Conservation (phyloP, 92 coral and sea anemone species). For the Phenganax marumi region DNA sequence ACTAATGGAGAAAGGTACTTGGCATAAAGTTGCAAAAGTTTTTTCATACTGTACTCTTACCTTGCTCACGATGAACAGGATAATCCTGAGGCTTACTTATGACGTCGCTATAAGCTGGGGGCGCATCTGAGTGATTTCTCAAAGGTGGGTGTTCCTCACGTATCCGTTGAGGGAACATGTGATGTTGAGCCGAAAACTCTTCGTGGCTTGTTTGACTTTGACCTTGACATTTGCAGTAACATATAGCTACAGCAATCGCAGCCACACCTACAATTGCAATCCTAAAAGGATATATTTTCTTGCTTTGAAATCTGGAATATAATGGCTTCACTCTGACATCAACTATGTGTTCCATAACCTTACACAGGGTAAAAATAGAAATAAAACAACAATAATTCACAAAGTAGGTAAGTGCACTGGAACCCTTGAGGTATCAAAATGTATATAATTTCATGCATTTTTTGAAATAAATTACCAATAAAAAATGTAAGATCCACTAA, state of each 20-base stretch:
- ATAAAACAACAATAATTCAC: no score
- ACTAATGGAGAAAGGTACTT: no score
- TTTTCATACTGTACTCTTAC: neutral
- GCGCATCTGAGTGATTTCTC: slow-evolving; percentile 22
- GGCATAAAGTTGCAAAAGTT: neutral
- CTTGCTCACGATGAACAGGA: slow-evolving; percentile 25
- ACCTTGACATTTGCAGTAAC: slow-evolving; percentile 33
- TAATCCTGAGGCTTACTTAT: slow-evolving; percentile 35
- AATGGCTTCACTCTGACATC: no score
- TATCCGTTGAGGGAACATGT: neutral
- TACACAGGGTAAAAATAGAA: no score
- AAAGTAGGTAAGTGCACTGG: no score
- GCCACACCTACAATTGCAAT: slow-evolving; percentile 1
- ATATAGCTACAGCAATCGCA: slow-evolving; percentile 16
- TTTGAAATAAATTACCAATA: neutral
- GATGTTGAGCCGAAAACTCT: neutral
- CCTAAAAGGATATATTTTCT: neutral
- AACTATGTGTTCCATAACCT: no score
- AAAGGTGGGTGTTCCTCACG: slow-evolving; percentile 5
- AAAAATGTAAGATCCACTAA: neutral
- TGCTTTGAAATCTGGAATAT: no score
- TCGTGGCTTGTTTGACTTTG: slow-evolving; percentile 6
- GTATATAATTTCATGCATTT: no score
- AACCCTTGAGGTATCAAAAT: no score
- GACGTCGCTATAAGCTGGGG: slow-evolving; percentile 37